Evolutionary conservation across 2,797 vertebrate genomes (phyloP), one percentile per base, ranked within the genome.

Genomic region (Hapalemur alaotrensis): DNA sequence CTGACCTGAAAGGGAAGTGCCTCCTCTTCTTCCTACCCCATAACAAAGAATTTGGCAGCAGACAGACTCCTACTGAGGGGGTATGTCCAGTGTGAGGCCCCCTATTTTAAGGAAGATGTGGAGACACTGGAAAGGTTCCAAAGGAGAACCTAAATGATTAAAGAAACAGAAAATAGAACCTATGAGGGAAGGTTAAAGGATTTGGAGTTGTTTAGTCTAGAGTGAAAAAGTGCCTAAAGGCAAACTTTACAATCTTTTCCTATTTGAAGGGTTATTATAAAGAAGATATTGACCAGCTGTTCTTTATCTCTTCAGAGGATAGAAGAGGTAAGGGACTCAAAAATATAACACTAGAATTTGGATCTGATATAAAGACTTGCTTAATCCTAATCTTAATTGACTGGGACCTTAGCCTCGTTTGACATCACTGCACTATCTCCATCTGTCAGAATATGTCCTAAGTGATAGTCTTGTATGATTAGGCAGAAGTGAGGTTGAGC

Each of bases 201-300:
- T 96, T 95, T 92, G 69, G 69, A 94, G 50, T 97, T 98, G 97
- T 98, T 98, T 98, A 98, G 98, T 98, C 97, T 98, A 91, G 59
- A 96, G 18, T 69, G 82, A 95, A 93, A 94, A 95, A 95, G 86
- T 89, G 84, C 89, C 67, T 89, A 59, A 79, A 93, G 81, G 90
- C 87, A 96, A 97, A 96, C 75, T 79, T 93, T 95, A 97, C 95
- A 22, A 73, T 91, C 95, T 83, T 95, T 61, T 80, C 76, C 76
- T 82, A 50, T 57, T 73, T 95, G 96, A 96, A 95, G 88, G 81
- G 90, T 96, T 96, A 93, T 95, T 97, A 86, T 63, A 97, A 95
- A 85, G 88, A 93, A 82, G 95, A 97, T 70, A 87, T 63, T 0
- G 28, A 70, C 94, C 97, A 97, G 97, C 97, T 98, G 97, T 57